Conservation (phyloP, 1,140 invertebrate species). For the Mizuhopecten yessoensis region DNA sequence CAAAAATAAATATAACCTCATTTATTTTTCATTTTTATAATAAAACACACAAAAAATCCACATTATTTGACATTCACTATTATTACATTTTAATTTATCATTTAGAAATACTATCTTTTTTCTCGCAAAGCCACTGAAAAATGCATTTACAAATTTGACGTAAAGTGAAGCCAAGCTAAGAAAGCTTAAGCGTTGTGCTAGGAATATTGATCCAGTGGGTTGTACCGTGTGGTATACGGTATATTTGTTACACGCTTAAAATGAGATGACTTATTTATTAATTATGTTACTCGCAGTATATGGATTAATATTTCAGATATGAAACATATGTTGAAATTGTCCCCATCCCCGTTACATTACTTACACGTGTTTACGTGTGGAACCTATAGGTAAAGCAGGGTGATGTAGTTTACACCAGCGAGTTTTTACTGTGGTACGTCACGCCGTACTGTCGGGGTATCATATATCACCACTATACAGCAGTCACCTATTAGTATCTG, state of each 20-base stretch:
- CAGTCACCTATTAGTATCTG: background rate
- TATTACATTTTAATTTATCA: no score
- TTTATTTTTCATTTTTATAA: no score
- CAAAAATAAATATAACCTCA: no score
- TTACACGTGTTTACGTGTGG: background rate
- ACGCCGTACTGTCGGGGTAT: background rate
- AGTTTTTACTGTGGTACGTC: no score
- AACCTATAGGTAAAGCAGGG: background rate
- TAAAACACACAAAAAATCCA: no score
- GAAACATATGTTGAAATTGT: background rate
- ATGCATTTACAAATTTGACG: no score
- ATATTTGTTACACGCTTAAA: conserved; percentile 9
- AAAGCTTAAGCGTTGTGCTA: background rate
- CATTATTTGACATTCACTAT: no score
- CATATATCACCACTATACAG: background rate
- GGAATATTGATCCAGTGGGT: background rate
- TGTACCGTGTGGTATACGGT: background rate
- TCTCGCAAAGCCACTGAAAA: no score
- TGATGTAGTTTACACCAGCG: background rate
- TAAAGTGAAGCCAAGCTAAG: no score
- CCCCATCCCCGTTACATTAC: background rate
- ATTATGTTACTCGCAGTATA: background rate
- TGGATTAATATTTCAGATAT: conserved; percentile 26
- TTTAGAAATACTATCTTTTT: no score
- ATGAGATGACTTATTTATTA: conserved; percentile 16